Base-by-base conservation (phyloP, 2,888 invertebrate genomes). In the Drosophila trichaetosa region DNA sequence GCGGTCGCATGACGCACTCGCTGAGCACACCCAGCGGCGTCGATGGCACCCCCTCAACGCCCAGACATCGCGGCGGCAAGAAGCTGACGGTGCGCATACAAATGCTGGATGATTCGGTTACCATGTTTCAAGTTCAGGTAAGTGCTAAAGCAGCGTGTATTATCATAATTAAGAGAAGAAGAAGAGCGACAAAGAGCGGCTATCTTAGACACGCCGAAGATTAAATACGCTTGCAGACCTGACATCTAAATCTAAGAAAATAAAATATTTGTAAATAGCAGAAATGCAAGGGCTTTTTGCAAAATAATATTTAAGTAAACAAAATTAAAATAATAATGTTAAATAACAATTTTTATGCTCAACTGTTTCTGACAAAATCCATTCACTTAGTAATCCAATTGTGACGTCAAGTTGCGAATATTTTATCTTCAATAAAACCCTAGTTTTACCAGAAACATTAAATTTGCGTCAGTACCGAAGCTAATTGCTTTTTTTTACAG, bases 71-170 rank as follows among this genome's bases (percentile, higher is more conserved):
- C 90, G 97, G 97, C 91, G 97, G 97, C 92, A 98, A 98, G 94
- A 97, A 98, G 96, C 94, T 98, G 76, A 97, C 97, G 63, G 96
- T 97, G 76, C 94, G 97, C 83, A 96, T 98, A 65, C 97, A 97
- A 94, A 97, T 97, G 97, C 94, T 98, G 82, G 97, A 98, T 93
- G 98, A 98, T 93, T 95, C 96, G 61, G 94, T 97, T 92, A 97
- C 97, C 84, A 96, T 97, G 95, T 98, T 98, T 94, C 97, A 98
- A 95, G 96, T 98, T 83, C 97, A 98, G 96, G 97, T 97, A 92
- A 94, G 95, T 91, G 11, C 8, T 7, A 16, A 34, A 34, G 1
- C 48, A 46, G n/a, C n/a, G 24, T 10, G 6, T 11, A 16, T 46
- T 46, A 46, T 21, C 13, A 21, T 8, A 46, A 16, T 16, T 46